Evolutionary conservation across 2,797 vertebrate species (phyloP), one percentile per base, ranked within the genome.

Genomic region (Melopsittacus undulatus): DNA sequence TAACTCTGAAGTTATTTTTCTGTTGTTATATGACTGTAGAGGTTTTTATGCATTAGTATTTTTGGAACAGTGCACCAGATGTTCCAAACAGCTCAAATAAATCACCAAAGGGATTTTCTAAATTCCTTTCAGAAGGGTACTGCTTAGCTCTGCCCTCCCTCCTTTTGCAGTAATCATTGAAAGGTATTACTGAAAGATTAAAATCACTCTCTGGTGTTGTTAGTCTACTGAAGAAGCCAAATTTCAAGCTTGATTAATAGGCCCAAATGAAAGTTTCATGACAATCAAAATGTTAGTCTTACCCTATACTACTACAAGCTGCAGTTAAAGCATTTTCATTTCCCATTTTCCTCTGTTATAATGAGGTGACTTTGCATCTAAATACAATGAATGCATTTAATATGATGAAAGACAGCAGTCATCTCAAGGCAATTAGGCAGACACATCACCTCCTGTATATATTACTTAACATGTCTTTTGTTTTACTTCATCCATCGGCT

Each of bases 101-200:
- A 91, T 89, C 74, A 72, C 38, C 27, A 49, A 82, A 75, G 32
- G 68, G 27, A 94, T 97, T 88, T 92, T 93, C 54, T 51, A 42
- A 89, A 91, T 92, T 95, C 85, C 51, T 92, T 89, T 83, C 74
- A 62, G 49, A 77, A 96, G 63, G 27, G 15, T 38, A 88, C 49
- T 51, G 26, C 62, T 94, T 77, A 93, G 46, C 26, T 48, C 34
- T 82, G 54, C 5, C 21, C 23, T 88, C 67, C 93, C 93, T 96
- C 91, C 79, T 74, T 84, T 69, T 73, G n/a, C 51, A 76, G 54
- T 49, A 88, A 91, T 78, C 79, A 46, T 5, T 80, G 67, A 59
- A 87, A 94, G 66, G 73, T 88, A 59, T 86, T 86, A 88, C 48
- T 56, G 43, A 64, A 85, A 94, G 72, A 94, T 85, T 90, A 90